Evolutionary conservation across 2,888 invertebrate species (phyloP).

Genomic region (Pteria penguin): DNA sequence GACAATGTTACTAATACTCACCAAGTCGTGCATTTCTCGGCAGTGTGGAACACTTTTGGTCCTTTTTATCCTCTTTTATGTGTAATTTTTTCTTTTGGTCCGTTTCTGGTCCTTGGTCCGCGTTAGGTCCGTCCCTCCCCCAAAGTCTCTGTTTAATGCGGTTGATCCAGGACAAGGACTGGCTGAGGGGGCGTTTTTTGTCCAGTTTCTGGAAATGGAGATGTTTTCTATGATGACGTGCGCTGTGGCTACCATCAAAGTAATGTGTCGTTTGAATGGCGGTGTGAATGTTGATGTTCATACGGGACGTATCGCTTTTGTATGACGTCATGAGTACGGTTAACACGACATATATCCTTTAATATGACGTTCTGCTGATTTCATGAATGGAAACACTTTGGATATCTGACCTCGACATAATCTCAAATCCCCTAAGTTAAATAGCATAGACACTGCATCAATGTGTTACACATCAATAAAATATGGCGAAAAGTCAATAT

Average conservation of each 20-base stretch:
- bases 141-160: conserved; percentile 31
- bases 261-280: neutral
- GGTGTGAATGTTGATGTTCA: conserved; percentile 12
- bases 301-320: neutral
- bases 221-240: conserved; percentile 35
- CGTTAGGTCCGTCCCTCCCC: conserved; percentile 9
- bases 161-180: conserved; percentile 38
- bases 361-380: too few relatives aligned
- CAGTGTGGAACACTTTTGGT: conserved; percentile 52
- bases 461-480: neutral
- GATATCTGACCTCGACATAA: neutral
- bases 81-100: conserved; percentile 13
- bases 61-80: conserved; percentile 21
- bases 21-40: conserved; percentile 57
- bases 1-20: conserved; percentile 23
- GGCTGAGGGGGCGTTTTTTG: conserved; percentile 38
- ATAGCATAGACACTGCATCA: neutral
- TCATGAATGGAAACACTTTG: too few relatives aligned
- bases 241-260: conserved; percentile 20
- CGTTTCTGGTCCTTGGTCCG: conserved; percentile 2
- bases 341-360: neutral
- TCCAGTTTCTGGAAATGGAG: conserved; percentile 37
- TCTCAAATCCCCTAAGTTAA: too few relatives aligned
- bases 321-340: neutral
- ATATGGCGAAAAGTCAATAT: neutral